phyloP scores from a whole-genome alignment of 1,140 invertebrate genomes.

The Solen grandis region DNA sequence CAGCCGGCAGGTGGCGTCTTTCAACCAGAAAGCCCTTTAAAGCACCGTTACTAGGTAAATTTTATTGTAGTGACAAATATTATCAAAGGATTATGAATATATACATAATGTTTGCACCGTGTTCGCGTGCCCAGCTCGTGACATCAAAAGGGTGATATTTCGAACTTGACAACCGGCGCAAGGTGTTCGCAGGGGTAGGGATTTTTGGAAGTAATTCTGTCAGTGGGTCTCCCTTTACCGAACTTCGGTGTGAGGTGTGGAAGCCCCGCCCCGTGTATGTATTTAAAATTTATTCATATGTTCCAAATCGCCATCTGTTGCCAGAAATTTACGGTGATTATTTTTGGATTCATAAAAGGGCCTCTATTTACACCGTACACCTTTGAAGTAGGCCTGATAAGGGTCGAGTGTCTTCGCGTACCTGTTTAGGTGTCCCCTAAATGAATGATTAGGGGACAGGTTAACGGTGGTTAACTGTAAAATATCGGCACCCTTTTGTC shows the following conservation, averaged over 20 bases:
- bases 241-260: too few relatives aligned
- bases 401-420: neutral
- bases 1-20: too few relatives aligned
- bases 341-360: neutral
- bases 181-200: slow-evolving; percentile 27
- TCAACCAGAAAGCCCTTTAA: slow-evolving; percentile 10
- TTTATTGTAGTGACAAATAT: slow-evolving; percentile 36
- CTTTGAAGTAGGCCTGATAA: slow-evolving; percentile 29
- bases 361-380: neutral
- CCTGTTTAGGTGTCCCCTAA: slow-evolving; percentile 3
- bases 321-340: neutral
- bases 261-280: slow-evolving; percentile 14
- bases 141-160: slow-evolving; percentile 43
- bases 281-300: slow-evolving; percentile 13
- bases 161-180: slow-evolving; percentile 44
- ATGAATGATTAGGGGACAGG: slow-evolving; percentile 17
- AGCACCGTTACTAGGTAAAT: slow-evolving; percentile 53
- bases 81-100: slow-evolving; percentile 51
- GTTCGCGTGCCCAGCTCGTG: slow-evolving; percentile 49
- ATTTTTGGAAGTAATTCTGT: slow-evolving; percentile 19
- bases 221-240: too few relatives aligned
- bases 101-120: slow-evolving; percentile 36
- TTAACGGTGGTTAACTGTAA: slow-evolving; percentile 52
- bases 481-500: slow-evolving; percentile 49
- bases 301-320: slow-evolving; percentile 35